phyloP scores from a whole-genome alignment of 2,888 invertebrate genomes.

The Drosophila formosana region DNA sequence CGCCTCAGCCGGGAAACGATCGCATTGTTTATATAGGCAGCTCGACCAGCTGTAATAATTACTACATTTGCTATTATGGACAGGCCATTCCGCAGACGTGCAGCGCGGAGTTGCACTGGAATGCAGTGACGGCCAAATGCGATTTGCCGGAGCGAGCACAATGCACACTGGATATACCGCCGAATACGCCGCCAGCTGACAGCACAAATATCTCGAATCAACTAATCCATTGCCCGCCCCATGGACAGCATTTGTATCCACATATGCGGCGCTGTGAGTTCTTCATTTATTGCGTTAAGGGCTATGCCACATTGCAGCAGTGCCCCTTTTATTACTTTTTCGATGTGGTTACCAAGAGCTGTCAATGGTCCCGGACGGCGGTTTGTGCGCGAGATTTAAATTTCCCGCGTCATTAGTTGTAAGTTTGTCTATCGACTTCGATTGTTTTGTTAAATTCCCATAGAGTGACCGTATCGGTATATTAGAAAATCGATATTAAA shows the following conservation, averaged over 20 bases:
- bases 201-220: conserved; percentile 34
- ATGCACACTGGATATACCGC: conserved; percentile 62
- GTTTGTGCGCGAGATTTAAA: conserved; percentile 78
- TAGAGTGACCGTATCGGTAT: conserved; percentile 40
- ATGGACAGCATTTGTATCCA: conserved; percentile 82
- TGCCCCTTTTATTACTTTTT: conserved; percentile 84
- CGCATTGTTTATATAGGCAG: conserved; percentile 79
- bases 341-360: conserved; percentile 78
- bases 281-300: conserved; percentile 84
- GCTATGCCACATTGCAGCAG: conserved; percentile 82
- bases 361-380: conserved; percentile 79
- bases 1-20: conserved; percentile 52
- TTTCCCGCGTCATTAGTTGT: conserved; percentile 42
- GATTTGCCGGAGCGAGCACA: conserved; percentile 80
- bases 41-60: conserved; percentile 75
- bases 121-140: conserved; percentile 79
- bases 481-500: conserved; percentile 33
- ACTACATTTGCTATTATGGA: conserved; percentile 84
- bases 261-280: conserved; percentile 83
- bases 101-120: conserved; percentile 82
- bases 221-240: conserved; percentile 73
- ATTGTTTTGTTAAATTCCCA: conserved; percentile 4
- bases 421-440: conserved; percentile 21
- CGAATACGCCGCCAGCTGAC: background rate
- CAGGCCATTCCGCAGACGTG: conserved; percentile 81